A percentile compares a stretch with the other conserved stretches of the same genome.
phyloP scores from a whole-genome alignment of 2,888 invertebrate species.

The Aradus depressus region DNA sequence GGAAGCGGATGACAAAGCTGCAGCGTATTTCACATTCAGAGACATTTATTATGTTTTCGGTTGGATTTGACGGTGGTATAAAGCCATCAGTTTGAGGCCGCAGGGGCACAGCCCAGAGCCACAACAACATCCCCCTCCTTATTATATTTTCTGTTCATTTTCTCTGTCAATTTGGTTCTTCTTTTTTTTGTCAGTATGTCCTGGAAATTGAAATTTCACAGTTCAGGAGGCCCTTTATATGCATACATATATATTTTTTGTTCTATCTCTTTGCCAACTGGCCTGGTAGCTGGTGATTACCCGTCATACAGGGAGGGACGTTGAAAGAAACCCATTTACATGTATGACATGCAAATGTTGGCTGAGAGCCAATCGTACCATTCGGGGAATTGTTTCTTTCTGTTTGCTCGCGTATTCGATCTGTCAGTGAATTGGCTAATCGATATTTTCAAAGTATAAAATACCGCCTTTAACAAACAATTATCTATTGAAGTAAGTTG shows the following conservation, averaged over 20 bases:
- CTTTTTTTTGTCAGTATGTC: too few relatives aligned
- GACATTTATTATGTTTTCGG: too few relatives aligned
- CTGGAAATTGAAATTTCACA: constrained; percentile 19
- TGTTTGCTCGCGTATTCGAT: too few relatives aligned
- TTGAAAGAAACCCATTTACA: constrained; percentile 23
- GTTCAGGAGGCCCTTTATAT: constrained; percentile 13
- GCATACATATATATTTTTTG: constrained; percentile 5
- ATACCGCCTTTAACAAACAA: too few relatives aligned
- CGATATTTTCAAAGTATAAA: too few relatives aligned
- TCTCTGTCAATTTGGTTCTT: constrained; percentile 11
- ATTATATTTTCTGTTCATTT: constrained; percentile 10
- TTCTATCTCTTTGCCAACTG: neutral
- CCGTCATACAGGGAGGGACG: neutral
- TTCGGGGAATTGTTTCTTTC: too few relatives aligned
- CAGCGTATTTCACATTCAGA: too few relatives aligned
- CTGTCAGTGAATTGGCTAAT: too few relatives aligned
- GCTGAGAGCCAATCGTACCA: too few relatives aligned
- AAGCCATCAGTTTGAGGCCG: constrained; percentile 7
- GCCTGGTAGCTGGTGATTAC: neutral
- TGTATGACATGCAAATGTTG: constrained; percentile 27
- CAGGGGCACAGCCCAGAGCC: neutral
- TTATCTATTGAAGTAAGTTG: too few relatives aligned
- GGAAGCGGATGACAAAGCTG: too few relatives aligned
- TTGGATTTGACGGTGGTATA: too few relatives aligned
- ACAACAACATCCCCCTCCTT: constrained; percentile 8